phyloP scores from a whole-genome alignment of 2,888 invertebrate genomes.

The Epistrophella euchroma region DNA sequence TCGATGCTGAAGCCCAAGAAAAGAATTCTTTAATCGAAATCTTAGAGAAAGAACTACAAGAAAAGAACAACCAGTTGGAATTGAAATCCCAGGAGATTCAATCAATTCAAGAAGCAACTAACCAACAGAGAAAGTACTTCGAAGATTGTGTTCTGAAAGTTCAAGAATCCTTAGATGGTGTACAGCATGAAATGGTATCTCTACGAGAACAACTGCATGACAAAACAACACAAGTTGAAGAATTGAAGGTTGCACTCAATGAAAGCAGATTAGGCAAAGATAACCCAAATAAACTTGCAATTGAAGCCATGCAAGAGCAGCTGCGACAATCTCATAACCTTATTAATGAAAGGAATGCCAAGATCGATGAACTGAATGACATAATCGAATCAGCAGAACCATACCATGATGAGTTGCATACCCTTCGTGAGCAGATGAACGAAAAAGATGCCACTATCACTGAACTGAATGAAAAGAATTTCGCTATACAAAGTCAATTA shows the following conservation, averaged over 20 bases:
- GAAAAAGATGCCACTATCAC: slow-evolving; percentile 1
- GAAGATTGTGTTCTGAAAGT: slow-evolving; percentile 61
- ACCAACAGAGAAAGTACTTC: slow-evolving; percentile 52
- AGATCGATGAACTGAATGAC: slow-evolving; percentile 18
- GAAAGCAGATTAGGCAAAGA: slow-evolving; percentile 39
- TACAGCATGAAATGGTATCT: slow-evolving; percentile 75
- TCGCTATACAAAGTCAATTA: neutral
- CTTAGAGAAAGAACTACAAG: slow-evolving; percentile 76
- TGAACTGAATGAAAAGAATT: slow-evolving; percentile 27
- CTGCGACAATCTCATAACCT: neutral
- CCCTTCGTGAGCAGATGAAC: neutral
- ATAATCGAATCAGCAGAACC: slow-evolving; percentile 16
- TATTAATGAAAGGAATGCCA: slow-evolving; percentile 4
- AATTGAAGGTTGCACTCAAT: slow-evolving; percentile 37
- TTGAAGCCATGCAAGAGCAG: slow-evolving; percentile 2
- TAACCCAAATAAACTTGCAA: neutral
- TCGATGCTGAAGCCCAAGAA: slow-evolving; percentile 71
- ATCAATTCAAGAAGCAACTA: slow-evolving; percentile 52
- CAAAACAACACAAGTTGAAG: slow-evolving; percentile 83
- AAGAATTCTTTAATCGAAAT: slow-evolving; percentile 81
- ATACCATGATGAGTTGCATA: neutral
- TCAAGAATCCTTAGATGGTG: slow-evolving; percentile 70
- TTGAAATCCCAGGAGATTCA: slow-evolving; percentile 53
- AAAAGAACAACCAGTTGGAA: slow-evolving; percentile 53
- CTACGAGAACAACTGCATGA: slow-evolving; percentile 83